These are phyloP conservation scores for Drosophila trichaetosa DNA, from an alignment of 2,888 invertebrate species.

Conservation along the genomic window DNA sequence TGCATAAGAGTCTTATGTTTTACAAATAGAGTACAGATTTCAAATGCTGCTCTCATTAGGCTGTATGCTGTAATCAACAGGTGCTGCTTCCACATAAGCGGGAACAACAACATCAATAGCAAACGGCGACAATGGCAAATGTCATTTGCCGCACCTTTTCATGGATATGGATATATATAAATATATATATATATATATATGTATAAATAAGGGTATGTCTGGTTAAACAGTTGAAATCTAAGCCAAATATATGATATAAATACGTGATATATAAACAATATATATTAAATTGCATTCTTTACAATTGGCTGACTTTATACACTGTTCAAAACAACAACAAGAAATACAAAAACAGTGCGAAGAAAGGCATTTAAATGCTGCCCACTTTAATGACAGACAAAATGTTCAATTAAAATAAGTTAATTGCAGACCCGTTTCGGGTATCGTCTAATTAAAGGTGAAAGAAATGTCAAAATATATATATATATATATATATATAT, in stretches of 20 bases:
- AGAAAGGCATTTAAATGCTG: slow-evolving; percentile 25
- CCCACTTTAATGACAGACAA: slow-evolving; percentile 40
- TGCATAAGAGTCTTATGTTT: neutral
- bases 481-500: too few relatives aligned
- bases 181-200: neutral
- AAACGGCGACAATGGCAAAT: slow-evolving; percentile 40
- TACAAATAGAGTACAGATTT: slow-evolving; percentile 4
- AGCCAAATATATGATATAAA: slow-evolving; percentile 48
- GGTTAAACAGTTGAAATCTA: slow-evolving; percentile 57
- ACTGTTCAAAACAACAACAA: neutral
- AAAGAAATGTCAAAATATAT: slow-evolving; percentile 68
- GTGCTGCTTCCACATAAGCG: slow-evolving; percentile 29
- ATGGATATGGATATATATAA: neutral
- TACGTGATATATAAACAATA: neutral
- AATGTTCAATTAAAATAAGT: slow-evolving; percentile 30
- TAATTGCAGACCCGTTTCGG: slow-evolving; percentile 47
- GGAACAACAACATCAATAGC: slow-evolving; percentile 3
- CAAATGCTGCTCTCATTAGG: neutral
- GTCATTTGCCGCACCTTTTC: slow-evolving; percentile 55
- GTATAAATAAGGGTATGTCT: slow-evolving; percentile 7
- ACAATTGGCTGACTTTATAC: slow-evolving; percentile 60
- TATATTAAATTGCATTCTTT: slow-evolving; percentile 42
- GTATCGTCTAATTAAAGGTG: slow-evolving; percentile 56
- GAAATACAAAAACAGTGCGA: slow-evolving; percentile 11
- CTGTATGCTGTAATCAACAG: slow-evolving; percentile 23